Evolutionary conservation across 1,140 invertebrate genomes (phyloP).

Genomic region (Pseudomyrmex dendroicus): DNA sequence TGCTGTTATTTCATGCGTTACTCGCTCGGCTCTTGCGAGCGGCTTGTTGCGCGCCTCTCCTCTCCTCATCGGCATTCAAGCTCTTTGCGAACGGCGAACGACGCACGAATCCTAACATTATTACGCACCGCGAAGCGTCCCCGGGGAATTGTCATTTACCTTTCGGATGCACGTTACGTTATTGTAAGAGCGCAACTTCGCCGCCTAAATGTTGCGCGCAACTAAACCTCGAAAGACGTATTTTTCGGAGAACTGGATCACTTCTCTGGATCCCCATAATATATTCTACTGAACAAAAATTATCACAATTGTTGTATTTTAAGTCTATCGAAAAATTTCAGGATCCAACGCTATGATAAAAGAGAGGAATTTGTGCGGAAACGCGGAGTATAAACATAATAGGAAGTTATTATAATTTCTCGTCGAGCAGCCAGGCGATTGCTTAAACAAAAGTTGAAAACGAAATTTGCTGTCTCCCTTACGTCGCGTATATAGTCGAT

Average conservation of each 20-base stretch:
- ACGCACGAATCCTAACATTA: constrained; percentile 31
- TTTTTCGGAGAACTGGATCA: too few relatives aligned
- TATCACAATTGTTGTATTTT: background rate
- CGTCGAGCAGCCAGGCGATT: background rate
- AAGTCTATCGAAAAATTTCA: background rate
- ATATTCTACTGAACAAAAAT: too few relatives aligned
- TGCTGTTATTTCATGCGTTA: constrained; percentile 48
- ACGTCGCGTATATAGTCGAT: background rate
- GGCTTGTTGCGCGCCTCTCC: constrained; percentile 19
- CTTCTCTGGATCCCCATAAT: too few relatives aligned
- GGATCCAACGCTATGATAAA: background rate
- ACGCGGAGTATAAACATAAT: constrained; percentile 2
- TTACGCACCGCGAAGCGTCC: constrained; percentile 26
- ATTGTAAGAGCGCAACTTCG: background rate
- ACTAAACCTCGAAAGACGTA: too few relatives aligned
- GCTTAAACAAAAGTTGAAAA: constrained; percentile 32
- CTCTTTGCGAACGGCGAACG: constrained; percentile 2
- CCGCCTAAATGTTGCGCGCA: background rate
- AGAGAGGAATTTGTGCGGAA: constrained; percentile 4
- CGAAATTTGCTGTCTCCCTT: constrained; percentile 2
- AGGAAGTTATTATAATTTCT: constrained; percentile 21
- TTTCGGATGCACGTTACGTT: background rate
- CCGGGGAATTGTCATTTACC: constrained; percentile 3
- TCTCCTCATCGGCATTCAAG: background rate
- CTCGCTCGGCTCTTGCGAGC: constrained; percentile 2